Base-by-base conservation (phyloP, 2,797 vertebrate species). In the Cossypha caffra region DNA sequence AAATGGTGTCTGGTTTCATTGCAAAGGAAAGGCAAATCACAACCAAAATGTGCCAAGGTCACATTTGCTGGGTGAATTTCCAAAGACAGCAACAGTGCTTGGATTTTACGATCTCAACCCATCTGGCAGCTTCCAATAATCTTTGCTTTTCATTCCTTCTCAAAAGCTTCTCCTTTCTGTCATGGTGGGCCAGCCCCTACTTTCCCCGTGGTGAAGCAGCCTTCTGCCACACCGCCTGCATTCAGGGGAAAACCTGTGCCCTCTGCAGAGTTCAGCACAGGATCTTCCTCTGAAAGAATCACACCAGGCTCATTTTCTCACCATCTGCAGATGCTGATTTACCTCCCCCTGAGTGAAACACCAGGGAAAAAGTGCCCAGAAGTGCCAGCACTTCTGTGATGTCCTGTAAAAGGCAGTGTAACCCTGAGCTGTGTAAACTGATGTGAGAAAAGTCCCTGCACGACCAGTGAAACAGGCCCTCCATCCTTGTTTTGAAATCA, bases 391-490 rank as follows among this genome's bases (percentile, higher is more conserved):
- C 3, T 62, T 73, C 47, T 42, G 0, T 21, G 3, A 31, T 38
- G 31, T 7, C 20, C 72, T 37, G 23, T 61, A 42, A 71, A 89
- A 78, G 16, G 2, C 33, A 45, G 1, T 11, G 58, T 40, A 47
- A 35, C 14, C 15, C 25, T 51, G 40, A 58, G 24, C 13, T 42
- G 40, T 16, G n/a, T 58, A 14, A 57, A 45, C 5, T 1, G 1
- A 24, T 31, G 3, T 43, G 42, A 89, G 45, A 16, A 42, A 35
- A 42, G 10, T 59, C 7, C 9, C 14, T 55, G 17, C 4, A 2
- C 0, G 0, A 61, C 16, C 0, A 1, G n/a, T 13, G 16, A 42
- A 74, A 66, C 3, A 45, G 25, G 45, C 0, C 21, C 18, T 74
- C 40, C 29, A 13, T 40, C 15, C 15, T 66, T 2, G 1, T 54